Conservation (phyloP, 2,797 vertebrate genomes). For the Acanthornis magna region DNA sequence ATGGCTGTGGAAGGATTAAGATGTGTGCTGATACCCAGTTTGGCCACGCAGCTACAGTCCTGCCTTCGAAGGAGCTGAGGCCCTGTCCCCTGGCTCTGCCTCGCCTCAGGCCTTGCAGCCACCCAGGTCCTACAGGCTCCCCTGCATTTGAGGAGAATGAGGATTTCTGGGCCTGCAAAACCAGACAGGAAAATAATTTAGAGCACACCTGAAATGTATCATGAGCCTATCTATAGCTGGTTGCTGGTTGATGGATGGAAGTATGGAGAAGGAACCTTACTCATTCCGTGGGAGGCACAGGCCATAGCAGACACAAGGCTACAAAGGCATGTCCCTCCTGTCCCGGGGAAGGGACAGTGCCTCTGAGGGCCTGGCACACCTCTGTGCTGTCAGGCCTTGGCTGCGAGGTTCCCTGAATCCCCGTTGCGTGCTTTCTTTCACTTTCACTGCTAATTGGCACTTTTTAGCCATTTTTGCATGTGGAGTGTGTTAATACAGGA, state of each 20-base stretch:
- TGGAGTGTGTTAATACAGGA: conserved; percentile 48
- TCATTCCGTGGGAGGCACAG: accelerated
- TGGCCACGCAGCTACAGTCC: background rate
- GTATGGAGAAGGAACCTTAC: background rate
- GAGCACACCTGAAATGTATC: background rate
- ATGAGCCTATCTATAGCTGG: background rate
- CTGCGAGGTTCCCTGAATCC: background rate
- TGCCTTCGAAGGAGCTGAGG: accelerated
- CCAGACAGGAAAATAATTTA: background rate
- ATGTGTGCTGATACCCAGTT: background rate
- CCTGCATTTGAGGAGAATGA: accelerated
- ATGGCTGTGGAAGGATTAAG: background rate
- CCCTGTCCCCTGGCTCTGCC: accelerated
- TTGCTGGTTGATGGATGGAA: background rate
- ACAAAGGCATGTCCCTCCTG: accelerated
- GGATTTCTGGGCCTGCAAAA: background rate
- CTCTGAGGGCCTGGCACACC: background rate
- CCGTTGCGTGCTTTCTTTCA: background rate
- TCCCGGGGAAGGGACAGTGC: background rate
- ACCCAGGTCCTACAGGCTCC: background rate
- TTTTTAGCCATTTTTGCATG: conserved; percentile 45
- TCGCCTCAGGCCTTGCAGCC: background rate
- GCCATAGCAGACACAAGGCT: background rate
- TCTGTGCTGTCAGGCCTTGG: background rate
- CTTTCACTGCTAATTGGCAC: conserved; percentile 32